Conservation (phyloP, 2,797 vertebrate genomes). For the Hybognathus amarus region DNA sequence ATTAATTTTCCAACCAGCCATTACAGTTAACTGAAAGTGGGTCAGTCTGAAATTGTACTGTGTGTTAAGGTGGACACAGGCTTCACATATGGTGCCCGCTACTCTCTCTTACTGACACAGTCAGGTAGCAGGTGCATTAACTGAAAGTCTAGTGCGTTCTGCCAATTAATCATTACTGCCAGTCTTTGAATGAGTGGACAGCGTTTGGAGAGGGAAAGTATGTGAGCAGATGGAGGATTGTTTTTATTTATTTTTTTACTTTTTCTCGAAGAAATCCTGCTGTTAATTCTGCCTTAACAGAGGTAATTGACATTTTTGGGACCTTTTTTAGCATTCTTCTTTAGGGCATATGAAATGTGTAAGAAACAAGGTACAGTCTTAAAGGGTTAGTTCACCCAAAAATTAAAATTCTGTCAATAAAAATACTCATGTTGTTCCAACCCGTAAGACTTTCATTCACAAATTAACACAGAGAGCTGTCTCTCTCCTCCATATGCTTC, state of each 20-base stretch:
- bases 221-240: constrained; percentile 45
- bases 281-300: not conserved
- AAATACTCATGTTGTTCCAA: too few species aligned
- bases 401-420: too few species aligned
- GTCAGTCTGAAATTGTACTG: not conserved
- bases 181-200: constrained; percentile 61
- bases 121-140: constrained; percentile 69
- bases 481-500: too few species aligned
- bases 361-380: not conserved
- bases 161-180: constrained; percentile 69
- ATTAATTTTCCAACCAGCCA: not conserved
- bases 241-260: not conserved
- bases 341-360: not conserved
- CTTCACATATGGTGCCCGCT: constrained; percentile 42
- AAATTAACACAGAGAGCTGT: too few species aligned
- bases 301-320: constrained; percentile 15
- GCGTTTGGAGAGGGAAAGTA: not conserved
- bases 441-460: too few species aligned
- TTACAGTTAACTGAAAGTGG: constrained; percentile 23
- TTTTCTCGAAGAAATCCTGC: not conserved
- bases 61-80: not conserved
- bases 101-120: constrained; percentile 43
- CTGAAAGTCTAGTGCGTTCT: constrained; percentile 55
- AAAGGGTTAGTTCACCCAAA: too few species aligned
- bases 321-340: not conserved